These are phyloP conservation scores for Lytechinus pictus DNA, from an alignment of 35 echinoderm and acorn worm genomes.

Conservation along the genomic window DNA sequence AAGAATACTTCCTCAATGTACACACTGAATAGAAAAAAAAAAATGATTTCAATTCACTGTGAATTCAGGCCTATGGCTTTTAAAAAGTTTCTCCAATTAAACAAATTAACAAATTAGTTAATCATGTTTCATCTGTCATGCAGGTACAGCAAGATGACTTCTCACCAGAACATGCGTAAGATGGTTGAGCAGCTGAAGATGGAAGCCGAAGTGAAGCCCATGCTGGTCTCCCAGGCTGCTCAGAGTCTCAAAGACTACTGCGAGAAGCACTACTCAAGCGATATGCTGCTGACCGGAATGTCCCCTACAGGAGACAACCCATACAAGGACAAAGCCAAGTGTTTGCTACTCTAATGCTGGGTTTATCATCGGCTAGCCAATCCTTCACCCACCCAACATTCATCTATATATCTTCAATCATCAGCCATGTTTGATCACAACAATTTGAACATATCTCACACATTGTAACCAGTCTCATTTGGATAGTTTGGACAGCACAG, in stretches of 20 bases:
- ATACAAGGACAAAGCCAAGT: conserved; percentile 85
- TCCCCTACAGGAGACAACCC: conserved; percentile 85
- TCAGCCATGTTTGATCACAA: neutral
- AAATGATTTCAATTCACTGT: too few relatives aligned
- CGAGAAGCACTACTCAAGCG: conserved; percentile 76
- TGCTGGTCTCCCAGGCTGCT: conserved; percentile 80
- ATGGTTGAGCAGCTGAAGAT: conserved; percentile 79
- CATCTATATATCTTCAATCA: neutral
- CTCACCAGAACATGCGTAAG: conserved; percentile 70
- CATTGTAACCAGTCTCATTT: neutral
- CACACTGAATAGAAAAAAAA: too few relatives aligned
- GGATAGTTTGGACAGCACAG: neutral
- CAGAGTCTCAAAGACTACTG: conserved; percentile 79
- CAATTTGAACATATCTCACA: neutral
- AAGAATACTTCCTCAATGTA: too few relatives aligned
- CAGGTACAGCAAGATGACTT: conserved; percentile 58
- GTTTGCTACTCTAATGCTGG: conserved; percentile 68
- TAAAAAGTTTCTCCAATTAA: too few relatives aligned
- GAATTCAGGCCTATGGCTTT: too few relatives aligned
- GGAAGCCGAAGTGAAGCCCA: conserved; percentile 77
- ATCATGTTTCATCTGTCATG: neutral
- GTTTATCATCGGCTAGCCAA: conserved; percentile 6
- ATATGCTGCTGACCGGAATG: conserved; percentile 91
- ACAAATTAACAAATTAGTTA: too few relatives aligned
- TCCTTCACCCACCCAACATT: neutral